A percentile compares a stretch with the other conserved stretches of the same genome.
phyloP scores from a whole-genome alignment of 2,888 invertebrate species.

The Nipponacmea schrenckii region DNA sequence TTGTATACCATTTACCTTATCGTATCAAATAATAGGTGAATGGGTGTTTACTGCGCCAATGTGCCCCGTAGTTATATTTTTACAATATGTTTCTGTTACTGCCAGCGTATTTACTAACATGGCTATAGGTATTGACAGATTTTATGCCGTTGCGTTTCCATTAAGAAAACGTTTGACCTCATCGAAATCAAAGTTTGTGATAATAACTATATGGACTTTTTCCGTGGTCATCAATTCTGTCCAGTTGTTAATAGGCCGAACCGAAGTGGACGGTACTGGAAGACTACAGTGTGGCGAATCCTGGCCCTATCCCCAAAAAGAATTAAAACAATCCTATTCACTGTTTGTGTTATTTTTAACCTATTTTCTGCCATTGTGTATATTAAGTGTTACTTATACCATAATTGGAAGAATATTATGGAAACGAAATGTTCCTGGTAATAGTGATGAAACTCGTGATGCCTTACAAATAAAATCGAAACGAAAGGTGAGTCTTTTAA shows the following conservation, averaged over 20 bases:
- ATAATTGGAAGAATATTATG: conserved; percentile 69
- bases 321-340: conserved; percentile 43
- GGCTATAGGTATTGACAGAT: conserved; percentile 69
- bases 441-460: conserved; percentile 68
- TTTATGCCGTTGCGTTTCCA: conserved; percentile 58
- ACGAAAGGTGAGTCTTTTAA: conserved; percentile 62
- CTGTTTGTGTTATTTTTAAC: conserved; percentile 56
- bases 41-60: conserved; percentile 69
- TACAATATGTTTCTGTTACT: conserved; percentile 67
- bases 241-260: conserved; percentile 62
- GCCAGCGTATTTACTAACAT: conserved; percentile 67
- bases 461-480: conserved; percentile 67
- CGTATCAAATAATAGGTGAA: conserved; percentile 61
- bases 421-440: conserved; percentile 68
- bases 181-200: conserved; percentile 63
- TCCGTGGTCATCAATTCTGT: conserved; percentile 64
- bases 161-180: conserved; percentile 66
- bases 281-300: conserved; percentile 47
- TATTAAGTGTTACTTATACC: conserved; percentile 68
- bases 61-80: conserved; percentile 69
- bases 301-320: conserved; percentile 52
- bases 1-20: conserved; percentile 86
- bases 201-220: conserved; percentile 68
- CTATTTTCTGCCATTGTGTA: conserved; percentile 66
- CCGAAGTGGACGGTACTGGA: conserved; percentile 23